Percentiles rank a stretch among this genome's conserved stretches.
Evolutionary conservation across 1,140 invertebrate genomes (phyloP).

Genomic region (Cataglyphis hispanica): DNA sequence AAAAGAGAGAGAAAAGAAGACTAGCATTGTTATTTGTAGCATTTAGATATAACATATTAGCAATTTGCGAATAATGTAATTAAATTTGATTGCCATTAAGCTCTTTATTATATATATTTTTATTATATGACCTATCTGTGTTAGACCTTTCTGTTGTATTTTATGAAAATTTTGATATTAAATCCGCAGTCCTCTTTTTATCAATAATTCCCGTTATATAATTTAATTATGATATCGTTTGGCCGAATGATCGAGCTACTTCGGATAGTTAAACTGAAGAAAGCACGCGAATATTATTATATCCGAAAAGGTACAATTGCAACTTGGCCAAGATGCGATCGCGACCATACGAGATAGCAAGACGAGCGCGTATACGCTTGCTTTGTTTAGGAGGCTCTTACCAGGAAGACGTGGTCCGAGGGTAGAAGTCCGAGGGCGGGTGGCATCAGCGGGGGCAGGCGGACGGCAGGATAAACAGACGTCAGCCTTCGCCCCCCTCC

Average conservation of each 20-base stretch:
- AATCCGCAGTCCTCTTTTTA: neutral
- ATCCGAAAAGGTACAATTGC: neutral
- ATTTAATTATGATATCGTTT: too few relatives aligned
- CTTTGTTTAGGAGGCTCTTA: conserved; percentile 81
- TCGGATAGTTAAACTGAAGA: neutral
- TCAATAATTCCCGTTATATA: neutral
- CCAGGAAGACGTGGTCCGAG: conserved; percentile 87
- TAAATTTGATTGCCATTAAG: neutral
- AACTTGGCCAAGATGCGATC: neutral
- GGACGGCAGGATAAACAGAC: conserved; percentile 84
- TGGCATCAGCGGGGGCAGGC: conserved; percentile 86
- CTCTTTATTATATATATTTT: neutral
- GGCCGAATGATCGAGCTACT: neutral
- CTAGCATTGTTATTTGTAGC: neutral
- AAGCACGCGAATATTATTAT: neutral
- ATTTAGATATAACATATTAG: neutral
- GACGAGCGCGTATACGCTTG: conserved; percentile 22
- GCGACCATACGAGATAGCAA: conserved; percentile 1
- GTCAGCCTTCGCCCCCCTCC: conserved; percentile 85
- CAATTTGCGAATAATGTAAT: neutral
- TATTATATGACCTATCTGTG: neutral
- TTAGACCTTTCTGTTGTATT: neutral
- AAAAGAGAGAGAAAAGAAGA: neutral
- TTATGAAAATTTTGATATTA: neutral
- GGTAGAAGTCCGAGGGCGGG: conserved; percentile 86